Conservation (phyloP, 2,113 vertebrate species). For the Monopterus albus region DNA sequence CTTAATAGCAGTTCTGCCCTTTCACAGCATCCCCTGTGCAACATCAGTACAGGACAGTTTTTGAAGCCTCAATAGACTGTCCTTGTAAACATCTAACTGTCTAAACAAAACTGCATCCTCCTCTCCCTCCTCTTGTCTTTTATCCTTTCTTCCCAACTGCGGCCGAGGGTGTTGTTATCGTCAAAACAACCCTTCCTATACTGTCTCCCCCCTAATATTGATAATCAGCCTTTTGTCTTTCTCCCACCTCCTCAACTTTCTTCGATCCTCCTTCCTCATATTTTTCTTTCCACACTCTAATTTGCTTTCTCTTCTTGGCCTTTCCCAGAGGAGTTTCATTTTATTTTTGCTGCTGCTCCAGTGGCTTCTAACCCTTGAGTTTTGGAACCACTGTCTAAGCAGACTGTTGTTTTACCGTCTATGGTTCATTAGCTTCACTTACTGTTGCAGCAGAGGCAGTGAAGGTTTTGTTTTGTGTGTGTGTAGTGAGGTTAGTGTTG, state of each 20-base stretch:
- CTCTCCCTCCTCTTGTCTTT: neutral
- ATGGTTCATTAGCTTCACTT: conserved; percentile 23
- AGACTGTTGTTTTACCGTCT: conserved; percentile 41
- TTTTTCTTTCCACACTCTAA: conserved; percentile 4
- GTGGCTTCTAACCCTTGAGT: conserved; percentile 32
- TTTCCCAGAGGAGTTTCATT: conserved; percentile 22
- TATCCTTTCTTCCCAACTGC: neutral
- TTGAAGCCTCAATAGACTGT: conserved; percentile 19
- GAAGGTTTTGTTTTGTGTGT: conserved; percentile 11
- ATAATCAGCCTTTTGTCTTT: neutral
- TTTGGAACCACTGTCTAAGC: conserved; percentile 24
- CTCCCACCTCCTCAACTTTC: neutral
- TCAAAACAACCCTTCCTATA: neutral
- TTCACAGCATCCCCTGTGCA: conserved; percentile 34
- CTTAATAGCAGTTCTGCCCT: conserved; percentile 21
- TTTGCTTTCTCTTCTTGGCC: conserved; percentile 6
- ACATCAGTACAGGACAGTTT: conserved; percentile 4
- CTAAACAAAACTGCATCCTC: conserved; percentile 21
- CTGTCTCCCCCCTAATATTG: no score
- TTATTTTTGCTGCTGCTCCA: conserved; percentile 41
- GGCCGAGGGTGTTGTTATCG: neutral
- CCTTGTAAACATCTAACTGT: conserved; percentile 23
- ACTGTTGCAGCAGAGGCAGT: conserved; percentile 18
- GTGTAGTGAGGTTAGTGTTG: no score
- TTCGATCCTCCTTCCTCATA: neutral